phyloP scores from a whole-genome alignment of 2,888 invertebrate species.

The Meandrusa payeni region DNA sequence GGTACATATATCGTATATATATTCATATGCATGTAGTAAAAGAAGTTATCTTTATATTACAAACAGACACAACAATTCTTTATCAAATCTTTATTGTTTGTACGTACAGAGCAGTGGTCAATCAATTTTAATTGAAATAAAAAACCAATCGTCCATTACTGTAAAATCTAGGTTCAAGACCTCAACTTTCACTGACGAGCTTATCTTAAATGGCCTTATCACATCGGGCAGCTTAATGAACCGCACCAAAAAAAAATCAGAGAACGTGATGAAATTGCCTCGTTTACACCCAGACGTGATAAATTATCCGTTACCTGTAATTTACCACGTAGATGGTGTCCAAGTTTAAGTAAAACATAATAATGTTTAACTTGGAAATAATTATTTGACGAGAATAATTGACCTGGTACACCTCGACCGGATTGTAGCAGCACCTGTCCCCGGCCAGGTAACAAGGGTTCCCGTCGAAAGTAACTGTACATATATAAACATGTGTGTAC shows the following conservation, averaged over 20 bases:
- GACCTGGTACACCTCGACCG: constrained; percentile 6
- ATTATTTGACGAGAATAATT: constrained; percentile 12
- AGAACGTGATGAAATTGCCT: constrained; percentile 10
- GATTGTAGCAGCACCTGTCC: constrained; percentile 14
- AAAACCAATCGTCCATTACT: too few species aligned
- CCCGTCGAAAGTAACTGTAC: constrained; percentile 4
- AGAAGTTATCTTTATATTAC: too few species aligned
- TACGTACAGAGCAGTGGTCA: too few species aligned
- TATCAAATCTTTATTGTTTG: too few species aligned
- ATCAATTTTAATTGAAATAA: too few species aligned
- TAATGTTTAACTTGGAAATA: constrained; percentile 16
- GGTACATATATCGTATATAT: too few species aligned
- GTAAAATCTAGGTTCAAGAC: background rate
- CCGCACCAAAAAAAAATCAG: constrained; percentile 7
- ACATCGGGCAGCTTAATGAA: constrained; percentile 2
- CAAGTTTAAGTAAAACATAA: constrained; percentile 19
- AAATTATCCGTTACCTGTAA: constrained; percentile 10
- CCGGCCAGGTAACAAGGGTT: constrained; percentile 16
- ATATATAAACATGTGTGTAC: background rate
- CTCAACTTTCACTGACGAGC: background rate
- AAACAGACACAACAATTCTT: too few species aligned
- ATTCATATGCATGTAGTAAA: too few species aligned
- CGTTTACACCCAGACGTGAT: constrained; percentile 19
- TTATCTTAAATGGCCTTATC: background rate
- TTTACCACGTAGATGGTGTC: constrained; percentile 10